Evolutionary conservation across 1,140 invertebrate species (phyloP), one percentile per base, ranked within the genome.

Genomic region (Lysiphlebus fabarum): DNA sequence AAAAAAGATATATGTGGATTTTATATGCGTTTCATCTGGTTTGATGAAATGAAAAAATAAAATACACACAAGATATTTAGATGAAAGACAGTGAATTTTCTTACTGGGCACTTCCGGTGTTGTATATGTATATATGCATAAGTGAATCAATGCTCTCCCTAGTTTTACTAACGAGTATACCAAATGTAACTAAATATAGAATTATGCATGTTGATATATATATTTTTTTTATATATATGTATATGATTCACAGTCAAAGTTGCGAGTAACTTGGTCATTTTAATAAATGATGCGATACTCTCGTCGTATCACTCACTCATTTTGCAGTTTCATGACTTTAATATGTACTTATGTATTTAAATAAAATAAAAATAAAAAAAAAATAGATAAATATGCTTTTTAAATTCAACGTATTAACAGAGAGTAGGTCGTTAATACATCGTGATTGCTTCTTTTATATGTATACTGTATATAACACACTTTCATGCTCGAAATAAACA

Each of bases 231-330:
- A 4, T 26, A 26, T 26, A 26, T n/a, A n/a, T n/a, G n/a, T n/a
- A n/a, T n/a, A n/a, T n/a, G n/a, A n/a, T 26, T 50, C 53, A 44
- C 53, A 12, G 33, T 26, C 48, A 34, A 44, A 61, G 26, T 56
- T 37, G 48, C 37, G 42, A 63, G 55, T 51, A 58, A 61, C 34
- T 54, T 56, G 42, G 41, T 60, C 56, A 59, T 64, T 65, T 64
- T 58, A 69, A 68, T 69, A 69, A 67, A 70, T 64, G 58, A 65
- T 50, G 26, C 54, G 48, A 59, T 66, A 67, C 67, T 66, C 67
- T 70, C 62, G 66, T 65, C 62, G 59, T 67, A 70, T 76, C 68
- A 69, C 74, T 76, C 68, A 69, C 74, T 74, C 70, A 71, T 72
- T 67, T 65, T 51, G 17, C 17, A 26, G 17, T 4, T 2, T 26